Evolutionary conservation across 2,797 vertebrate species (phyloP).

Genomic region (Enteromius anoplus): DNA sequence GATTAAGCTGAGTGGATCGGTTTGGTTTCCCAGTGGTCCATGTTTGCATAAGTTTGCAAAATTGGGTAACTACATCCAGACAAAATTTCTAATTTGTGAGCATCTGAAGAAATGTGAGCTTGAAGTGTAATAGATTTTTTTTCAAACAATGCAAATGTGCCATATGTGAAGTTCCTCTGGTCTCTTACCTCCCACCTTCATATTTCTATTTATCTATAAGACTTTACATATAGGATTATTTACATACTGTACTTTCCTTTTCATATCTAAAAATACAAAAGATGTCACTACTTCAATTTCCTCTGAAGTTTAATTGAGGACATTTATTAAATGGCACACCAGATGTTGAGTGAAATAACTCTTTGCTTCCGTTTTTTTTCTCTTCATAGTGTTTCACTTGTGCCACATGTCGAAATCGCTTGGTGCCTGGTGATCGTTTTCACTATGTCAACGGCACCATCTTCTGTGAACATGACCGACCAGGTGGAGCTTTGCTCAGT

Average conservation of each 20-base stretch:
- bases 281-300: neutral
- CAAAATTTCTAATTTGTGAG: constrained; percentile 37
- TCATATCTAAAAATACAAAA: neutral
- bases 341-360: neutral
- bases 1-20: constrained; percentile 36
- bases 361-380: neutral
- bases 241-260: neutral
- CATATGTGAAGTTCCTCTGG: neutral
- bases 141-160: constrained; percentile 21
- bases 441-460: constrained; percentile 82
- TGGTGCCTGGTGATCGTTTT: constrained; percentile 81
- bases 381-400: constrained; percentile 79
- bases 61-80: constrained; percentile 41
- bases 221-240: neutral
- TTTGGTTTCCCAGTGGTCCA: constrained; percentile 40
- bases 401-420: constrained; percentile 80
- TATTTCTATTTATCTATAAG: neutral
- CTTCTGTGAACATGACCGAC: constrained; percentile 83
- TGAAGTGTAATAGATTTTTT: constrained; percentile 6
- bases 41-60: constrained; percentile 42
- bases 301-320: neutral
- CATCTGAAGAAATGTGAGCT: constrained; percentile 42
- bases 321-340: neutral
- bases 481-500: constrained; percentile 71
- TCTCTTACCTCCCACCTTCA: no score